Conservation (phyloP, 1,140 invertebrate genomes). For the Aphis craccivora region DNA sequence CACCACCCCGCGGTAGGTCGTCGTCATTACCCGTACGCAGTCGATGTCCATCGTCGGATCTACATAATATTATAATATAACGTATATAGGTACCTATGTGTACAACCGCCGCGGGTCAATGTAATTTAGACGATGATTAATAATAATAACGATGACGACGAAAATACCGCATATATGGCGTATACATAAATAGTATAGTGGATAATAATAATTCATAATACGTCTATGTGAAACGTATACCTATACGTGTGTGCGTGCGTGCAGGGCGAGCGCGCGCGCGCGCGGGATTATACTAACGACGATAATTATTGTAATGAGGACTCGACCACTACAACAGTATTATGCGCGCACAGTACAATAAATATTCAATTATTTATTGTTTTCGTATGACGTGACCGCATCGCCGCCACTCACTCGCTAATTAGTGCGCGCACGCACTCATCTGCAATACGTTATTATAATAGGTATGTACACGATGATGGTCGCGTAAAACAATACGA, state of each 20-base stretch:
- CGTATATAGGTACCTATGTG: not conserved
- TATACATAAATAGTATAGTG: not conserved
- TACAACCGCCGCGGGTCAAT: not conserved
- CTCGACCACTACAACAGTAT: too few relatives aligned
- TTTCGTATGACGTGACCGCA: too few relatives aligned
- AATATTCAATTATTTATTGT: too few relatives aligned
- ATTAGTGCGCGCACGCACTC: too few relatives aligned
- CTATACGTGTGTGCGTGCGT: too few relatives aligned
- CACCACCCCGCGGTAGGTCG: too few relatives aligned
- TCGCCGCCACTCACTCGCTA: too few relatives aligned
- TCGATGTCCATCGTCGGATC: not conserved
- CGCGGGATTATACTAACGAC: not conserved
- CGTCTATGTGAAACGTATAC: too few relatives aligned
- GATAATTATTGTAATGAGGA: not conserved
- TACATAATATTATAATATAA: not conserved
- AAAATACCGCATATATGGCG: not conserved
- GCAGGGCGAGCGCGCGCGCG: not conserved
- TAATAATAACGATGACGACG: constrained; percentile 18
- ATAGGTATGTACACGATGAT: too few relatives aligned
- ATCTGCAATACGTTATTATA: not conserved
- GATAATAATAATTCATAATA: not conserved
- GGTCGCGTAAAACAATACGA: too few relatives aligned
- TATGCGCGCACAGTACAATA: not conserved
- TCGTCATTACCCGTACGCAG: too few relatives aligned
- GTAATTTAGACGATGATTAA: constrained; percentile 34